Conservation (phyloP, 2,113 vertebrate genomes). For the Eira barbara region DNA sequence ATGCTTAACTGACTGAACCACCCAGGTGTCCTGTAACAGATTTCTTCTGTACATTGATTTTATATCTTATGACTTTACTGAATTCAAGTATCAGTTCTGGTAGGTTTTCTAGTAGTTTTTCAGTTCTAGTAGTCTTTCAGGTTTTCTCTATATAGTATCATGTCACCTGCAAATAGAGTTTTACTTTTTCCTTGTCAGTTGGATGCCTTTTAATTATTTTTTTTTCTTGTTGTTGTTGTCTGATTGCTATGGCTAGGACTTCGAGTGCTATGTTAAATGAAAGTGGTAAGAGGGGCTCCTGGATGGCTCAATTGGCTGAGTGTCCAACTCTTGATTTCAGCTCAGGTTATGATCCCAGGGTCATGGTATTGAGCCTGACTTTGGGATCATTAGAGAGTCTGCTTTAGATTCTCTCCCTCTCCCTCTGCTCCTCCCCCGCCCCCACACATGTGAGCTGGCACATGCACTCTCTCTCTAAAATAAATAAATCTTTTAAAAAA, state of each 20-base stretch:
- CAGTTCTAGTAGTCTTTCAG: not conserved
- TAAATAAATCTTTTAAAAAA: not conserved
- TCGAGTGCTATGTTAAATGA: not conserved
- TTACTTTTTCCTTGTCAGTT: too few species aligned
- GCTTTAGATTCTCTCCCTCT: too few species aligned
- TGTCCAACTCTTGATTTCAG: not conserved
- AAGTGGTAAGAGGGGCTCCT: not conserved
- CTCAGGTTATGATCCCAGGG: not conserved
- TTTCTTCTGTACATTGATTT: not conserved
- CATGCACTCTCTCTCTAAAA: not conserved
- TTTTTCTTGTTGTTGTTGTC: not conserved
- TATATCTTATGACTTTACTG: not conserved
- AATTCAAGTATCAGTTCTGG: not conserved
- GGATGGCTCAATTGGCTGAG: not conserved
- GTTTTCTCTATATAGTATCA: not conserved
- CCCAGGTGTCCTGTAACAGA: not conserved
- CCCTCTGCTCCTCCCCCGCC: not conserved
- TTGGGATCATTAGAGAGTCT: not conserved
- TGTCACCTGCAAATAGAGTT: too few species aligned
- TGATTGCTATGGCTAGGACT: not conserved
- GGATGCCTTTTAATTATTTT: too few species aligned
- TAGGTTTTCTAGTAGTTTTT: not conserved
- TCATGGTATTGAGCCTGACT: not conserved
- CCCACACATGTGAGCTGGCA: too few species aligned
- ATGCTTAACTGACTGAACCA: too few species aligned